Conservation (phyloP, 2,888 invertebrate species). For the Drosophila testacea region DNA sequence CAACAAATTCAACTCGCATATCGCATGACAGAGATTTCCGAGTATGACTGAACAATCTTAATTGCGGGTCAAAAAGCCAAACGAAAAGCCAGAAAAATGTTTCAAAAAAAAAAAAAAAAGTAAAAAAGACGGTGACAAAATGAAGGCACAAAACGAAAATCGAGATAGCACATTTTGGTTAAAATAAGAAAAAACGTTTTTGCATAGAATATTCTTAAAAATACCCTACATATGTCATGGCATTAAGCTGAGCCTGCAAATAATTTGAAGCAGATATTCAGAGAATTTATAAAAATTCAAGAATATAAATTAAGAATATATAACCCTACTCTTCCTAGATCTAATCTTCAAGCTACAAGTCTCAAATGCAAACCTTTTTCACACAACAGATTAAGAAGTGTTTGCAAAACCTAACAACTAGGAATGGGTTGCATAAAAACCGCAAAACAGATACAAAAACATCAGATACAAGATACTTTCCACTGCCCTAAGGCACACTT, state of each 20-base stretch:
- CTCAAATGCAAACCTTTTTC: constrained; percentile 1
- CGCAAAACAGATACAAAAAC: constrained; percentile 53
- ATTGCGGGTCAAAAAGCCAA: constrained; percentile 71
- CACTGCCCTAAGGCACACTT: constrained; percentile 66
- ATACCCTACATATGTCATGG: constrained; percentile 9
- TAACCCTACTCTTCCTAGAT: neutral
- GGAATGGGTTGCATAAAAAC: constrained; percentile 20
- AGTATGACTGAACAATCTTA: constrained; percentile 66
- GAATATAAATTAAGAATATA: no score
- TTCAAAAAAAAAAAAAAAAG: neutral
- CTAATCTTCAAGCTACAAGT: neutral
- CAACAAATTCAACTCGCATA: constrained; percentile 35
- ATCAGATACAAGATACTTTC: constrained; percentile 55
- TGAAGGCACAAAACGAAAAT: constrained; percentile 44
- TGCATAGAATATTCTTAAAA: neutral
- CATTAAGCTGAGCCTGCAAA: constrained; percentile 3
- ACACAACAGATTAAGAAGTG: constrained; percentile 19
- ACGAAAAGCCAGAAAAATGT: constrained; percentile 44
- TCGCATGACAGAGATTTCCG: constrained; percentile 25
- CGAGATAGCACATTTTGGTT: constrained; percentile 32
- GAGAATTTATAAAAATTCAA: no score
- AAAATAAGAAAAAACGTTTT: constrained; percentile 14
- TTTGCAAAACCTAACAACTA: neutral
- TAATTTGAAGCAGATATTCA: neutral
- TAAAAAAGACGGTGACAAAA: constrained; percentile 36